Evolutionary conservation across 2,113 vertebrate species (phyloP), one percentile per base, ranked within the genome.

Genomic region (Castor canadensis): DNA sequence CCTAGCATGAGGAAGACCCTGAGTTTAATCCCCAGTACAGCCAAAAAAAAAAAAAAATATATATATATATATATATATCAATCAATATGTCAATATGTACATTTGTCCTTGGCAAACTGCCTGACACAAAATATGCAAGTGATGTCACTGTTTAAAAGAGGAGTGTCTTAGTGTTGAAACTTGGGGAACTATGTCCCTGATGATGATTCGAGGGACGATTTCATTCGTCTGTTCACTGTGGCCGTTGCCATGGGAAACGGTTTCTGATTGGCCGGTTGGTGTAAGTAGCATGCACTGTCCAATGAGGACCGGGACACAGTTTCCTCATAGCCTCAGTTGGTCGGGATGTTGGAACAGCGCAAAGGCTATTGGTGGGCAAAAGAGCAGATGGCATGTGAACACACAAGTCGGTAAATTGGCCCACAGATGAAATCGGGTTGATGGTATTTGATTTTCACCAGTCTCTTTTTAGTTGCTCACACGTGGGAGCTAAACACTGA

Each of bases 401-500:
- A 45, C 69, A 43, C 6, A n/a, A 47, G 30, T 67, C 58, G 91
- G 82, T 93, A 80, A 88, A 88, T 95, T 72, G 40, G n/a, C 81
- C 47, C 64, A 24, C 62, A 89, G 97, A 97, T 86, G 95, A 88
- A 95, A 92, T 89, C 20, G 13, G 58, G 60, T 82, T 75, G 77
- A 75, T 0, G 0, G 64, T 69, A 52, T 83, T 94, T 93, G 79
- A 77, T 73, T 98, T 96, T 96, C 93, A 91, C 87, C 88, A 15
- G 54, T 32, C 62, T 87, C 77, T 64, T 96, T 94, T 80, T 40
- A 81, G 92, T 56, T 52, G 32, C 89, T 95, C 64, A 66, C 0
- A 77, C 91, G 73, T 95, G 82, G 95, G 85, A 81, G 73, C 88
- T 94, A 90, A 95, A 89, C 62, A 77, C 79, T 89, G 97, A 91